Evolutionary conservation across 2,797 vertebrate species (phyloP), one percentile per base, ranked within the genome.

Genomic region (Rhinophrynus dorsalis): DNA sequence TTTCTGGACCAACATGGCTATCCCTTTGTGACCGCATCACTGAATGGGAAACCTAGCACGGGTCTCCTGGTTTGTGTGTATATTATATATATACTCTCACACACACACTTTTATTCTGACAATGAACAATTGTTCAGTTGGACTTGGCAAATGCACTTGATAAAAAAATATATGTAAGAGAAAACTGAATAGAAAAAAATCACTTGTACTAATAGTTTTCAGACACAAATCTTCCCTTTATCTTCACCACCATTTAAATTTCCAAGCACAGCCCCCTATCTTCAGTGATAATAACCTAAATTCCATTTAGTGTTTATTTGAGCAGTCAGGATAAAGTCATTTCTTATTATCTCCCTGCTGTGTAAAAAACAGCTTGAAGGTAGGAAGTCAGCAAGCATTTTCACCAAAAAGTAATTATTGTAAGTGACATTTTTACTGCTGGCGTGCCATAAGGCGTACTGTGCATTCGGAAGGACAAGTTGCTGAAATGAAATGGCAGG

Each of bases 321-420:
- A 97, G 94, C 95, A 97, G 93, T 95, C 92, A 92, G 92, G 93
- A 93, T 95, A 94, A 95, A 94, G 94, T 95, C 93, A 94, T 93
- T 94, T 92, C 93, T 92, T 91, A 95, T 96, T 94, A 96, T 93
- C 93, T 95, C 90, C 94, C 89, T 79, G 90, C 89, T 89, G 90
- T 87, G 90, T 89, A 90, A 92, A 90, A 90, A 90, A 91, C 86
- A 96, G 94, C 94, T 95, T 93, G 93, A 93, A 95, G 90, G 90
- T 89, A 87, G 86, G 85, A 90, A 92, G 93, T 94, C 92, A 92
- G 88, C 85, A 92, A 87, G 89, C 85, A 92, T 94, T 91, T 92
- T 85, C 87, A 86, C 89, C 90, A 89, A 86, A 88, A 90, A 90
- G 89, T 89, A 88, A 91, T 91, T 90, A 90, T 92, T 88, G 88